A percentile compares a stretch with the other conserved stretches of the same genome.
phyloP scores from a whole-genome alignment of 2,113 vertebrate species.

The Halichoerus grypus region DNA sequence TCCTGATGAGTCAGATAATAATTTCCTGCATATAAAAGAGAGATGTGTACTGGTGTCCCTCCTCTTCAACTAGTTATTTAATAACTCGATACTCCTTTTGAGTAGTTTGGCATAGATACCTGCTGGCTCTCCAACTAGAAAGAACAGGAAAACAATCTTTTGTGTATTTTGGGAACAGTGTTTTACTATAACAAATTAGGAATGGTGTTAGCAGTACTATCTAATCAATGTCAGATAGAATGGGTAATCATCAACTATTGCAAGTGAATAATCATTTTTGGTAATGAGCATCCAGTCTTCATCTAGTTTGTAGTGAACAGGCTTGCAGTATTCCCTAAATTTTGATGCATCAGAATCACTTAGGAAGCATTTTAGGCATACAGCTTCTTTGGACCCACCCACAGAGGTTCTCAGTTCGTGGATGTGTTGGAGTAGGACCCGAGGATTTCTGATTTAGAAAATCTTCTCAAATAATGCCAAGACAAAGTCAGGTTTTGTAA shows the following conservation, averaged over 20 bases:
- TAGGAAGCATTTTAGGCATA: neutral
- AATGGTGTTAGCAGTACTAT: conserved; percentile 5
- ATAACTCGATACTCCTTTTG: conserved; percentile 15
- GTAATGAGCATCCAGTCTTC: neutral
- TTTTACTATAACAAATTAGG: neutral
- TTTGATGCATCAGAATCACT: neutral
- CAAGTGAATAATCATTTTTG: neutral
- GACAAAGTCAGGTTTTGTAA: conserved; percentile 1
- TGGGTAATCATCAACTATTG: conserved; percentile 16
- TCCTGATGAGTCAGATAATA: conserved; percentile 43
- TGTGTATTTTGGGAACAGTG: neutral
- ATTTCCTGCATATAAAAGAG: neutral
- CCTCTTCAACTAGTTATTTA: neutral
- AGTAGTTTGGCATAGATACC: neutral
- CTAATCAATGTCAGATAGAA: conserved; percentile 41
- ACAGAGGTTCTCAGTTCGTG: neutral
- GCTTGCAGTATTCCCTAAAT: neutral
- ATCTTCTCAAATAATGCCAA: neutral
- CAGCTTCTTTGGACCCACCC: neutral
- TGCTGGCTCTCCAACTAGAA: conserved; percentile 8
- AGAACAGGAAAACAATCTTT: neutral
- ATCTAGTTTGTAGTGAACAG: neutral
- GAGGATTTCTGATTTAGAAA: conserved; percentile 9
- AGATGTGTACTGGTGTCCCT: neutral
- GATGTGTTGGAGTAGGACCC: neutral